Percentiles rank a stretch among this genome's conserved stretches.
phyloP scores from a whole-genome alignment of 2,113 vertebrate species.

The Pseudorectes ferrugineus region DNA sequence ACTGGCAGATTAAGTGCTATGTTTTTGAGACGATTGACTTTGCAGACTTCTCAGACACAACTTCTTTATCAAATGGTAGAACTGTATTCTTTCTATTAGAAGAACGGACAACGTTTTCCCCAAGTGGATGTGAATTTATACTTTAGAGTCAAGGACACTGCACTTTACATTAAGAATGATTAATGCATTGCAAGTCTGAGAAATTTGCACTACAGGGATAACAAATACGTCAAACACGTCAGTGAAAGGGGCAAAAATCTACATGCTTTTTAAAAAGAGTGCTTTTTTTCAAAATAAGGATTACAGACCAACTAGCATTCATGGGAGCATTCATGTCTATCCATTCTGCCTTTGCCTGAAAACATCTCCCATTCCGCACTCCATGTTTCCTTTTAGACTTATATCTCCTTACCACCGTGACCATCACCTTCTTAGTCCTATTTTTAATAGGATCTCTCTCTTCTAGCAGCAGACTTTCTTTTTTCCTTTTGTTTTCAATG shows the following conservation, averaged over 20 bases:
- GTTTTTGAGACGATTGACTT: neutral
- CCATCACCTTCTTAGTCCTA: neutral
- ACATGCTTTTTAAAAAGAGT: neutral
- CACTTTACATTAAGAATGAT: neutral
- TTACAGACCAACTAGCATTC: neutral
- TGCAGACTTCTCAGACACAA: neutral
- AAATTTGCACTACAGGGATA: neutral
- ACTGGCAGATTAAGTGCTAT: neutral
- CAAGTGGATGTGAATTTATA: neutral
- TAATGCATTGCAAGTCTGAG: neutral
- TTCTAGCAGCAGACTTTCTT: neutral
- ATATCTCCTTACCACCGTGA: neutral
- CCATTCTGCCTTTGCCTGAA: neutral
- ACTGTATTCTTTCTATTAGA: neutral
- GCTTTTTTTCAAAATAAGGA: neutral
- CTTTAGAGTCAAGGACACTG: neutral
- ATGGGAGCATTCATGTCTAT: neutral
- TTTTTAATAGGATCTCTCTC: neutral
- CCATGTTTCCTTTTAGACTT: neutral
- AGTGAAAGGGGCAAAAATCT: neutral
- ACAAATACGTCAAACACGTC: accelerated
- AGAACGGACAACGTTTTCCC: neutral
- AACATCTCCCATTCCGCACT: neutral
- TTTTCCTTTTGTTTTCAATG: neutral
- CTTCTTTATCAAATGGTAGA: neutral